Base-by-base conservation (phyloP, 2,113 vertebrate genomes). In the Asarcornis scutulata region DNA sequence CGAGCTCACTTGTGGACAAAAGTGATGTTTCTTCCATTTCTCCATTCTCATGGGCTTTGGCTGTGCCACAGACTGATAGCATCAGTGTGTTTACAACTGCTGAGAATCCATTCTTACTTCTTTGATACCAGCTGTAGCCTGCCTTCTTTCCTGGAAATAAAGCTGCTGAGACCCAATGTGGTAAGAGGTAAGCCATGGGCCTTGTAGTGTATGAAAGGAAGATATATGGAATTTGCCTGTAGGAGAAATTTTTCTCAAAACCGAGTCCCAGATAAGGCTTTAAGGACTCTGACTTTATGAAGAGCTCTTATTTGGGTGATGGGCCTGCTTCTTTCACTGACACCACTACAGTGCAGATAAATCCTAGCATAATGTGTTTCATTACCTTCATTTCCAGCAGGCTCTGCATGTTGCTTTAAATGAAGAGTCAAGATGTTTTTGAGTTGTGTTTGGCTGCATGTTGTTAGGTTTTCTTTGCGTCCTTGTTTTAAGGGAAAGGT, bases 401-500 rank as follows among this genome's bases (percentile, higher is more conserved):
- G 5, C 4, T 64, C 20, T 44, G 3, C 1, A 32, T 1, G 1
- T 15, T 73, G 34, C 26, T 53, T 48, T 27, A 71, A 67, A 34
- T 1, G 14, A 22, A 1, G 1, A 8, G 34, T 64, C 13, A 2
- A 21, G 77, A 11, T 50, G n/a, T 29, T n/a, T 31, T 58, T 9
- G 32, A 34, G 38, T 31, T 55, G 16, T 8, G 13, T 31, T 40
- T 63, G 46, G 40, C 38, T 60, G 32, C 8, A 2, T n/a, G 21
- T 48, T 69, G 32, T 38, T 25, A 5, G 4, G 0, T 6, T 62
- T 48, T 42, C 15, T n/a, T 8, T 36, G 11, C 21, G 5, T 42
- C 25, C 1, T 0, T 17, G 63, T 63, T 55, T 29, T 50, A 71
- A 34, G 17, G 59, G 25, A 34, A 27, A 20, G 26, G 48, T 23